These are phyloP conservation scores for Rhimphoctona megacephalus DNA, from an alignment of 2,888 invertebrate genomes.

Conservation along the genomic window DNA sequence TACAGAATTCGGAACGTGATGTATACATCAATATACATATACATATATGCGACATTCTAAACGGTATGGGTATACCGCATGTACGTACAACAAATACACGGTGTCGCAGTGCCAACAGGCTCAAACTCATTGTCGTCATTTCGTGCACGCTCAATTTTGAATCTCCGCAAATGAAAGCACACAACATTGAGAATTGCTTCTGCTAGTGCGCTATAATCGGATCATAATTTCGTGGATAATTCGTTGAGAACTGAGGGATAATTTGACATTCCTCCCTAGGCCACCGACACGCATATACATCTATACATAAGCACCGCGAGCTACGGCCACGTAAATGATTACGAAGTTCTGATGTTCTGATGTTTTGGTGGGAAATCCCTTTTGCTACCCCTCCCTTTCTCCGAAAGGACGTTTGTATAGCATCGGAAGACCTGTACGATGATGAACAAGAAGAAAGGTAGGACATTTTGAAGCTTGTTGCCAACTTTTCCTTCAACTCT, in stretches of 20 bases:
- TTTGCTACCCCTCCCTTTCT: neutral
- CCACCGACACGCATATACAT: conserved; percentile 1
- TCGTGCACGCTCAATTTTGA: conserved; percentile 77
- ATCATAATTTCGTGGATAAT: conserved; percentile 79
- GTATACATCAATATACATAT: neutral
- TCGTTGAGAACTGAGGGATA: conserved; percentile 75
- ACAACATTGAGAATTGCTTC: conserved; percentile 18
- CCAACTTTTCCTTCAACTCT: conserved; percentile 63
- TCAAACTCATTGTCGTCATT: conserved; percentile 68
- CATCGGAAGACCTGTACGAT: neutral
- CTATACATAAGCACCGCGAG: conserved; percentile 37
- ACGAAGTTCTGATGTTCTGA: neutral
- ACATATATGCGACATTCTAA: conserved; percentile 6
- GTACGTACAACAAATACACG: conserved; percentile 16
- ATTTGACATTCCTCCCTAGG: conserved; percentile 75
- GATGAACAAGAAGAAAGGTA: conserved; percentile 18
- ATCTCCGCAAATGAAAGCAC: conserved; percentile 73
- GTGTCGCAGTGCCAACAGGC: conserved; percentile 6
- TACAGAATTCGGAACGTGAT: neutral
- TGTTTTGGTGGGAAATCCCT: conserved; percentile 33
- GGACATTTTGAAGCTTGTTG: conserved; percentile 24
- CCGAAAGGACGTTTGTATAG: neutral
- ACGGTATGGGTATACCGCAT: conserved; percentile 26
- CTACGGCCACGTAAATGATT: conserved; percentile 12
- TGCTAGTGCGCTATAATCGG: conserved; percentile 73